Evolutionary conservation across 2,113 vertebrate genomes (phyloP), one percentile per base, ranked within the genome.

Genomic region (Cervus canadensis): DNA sequence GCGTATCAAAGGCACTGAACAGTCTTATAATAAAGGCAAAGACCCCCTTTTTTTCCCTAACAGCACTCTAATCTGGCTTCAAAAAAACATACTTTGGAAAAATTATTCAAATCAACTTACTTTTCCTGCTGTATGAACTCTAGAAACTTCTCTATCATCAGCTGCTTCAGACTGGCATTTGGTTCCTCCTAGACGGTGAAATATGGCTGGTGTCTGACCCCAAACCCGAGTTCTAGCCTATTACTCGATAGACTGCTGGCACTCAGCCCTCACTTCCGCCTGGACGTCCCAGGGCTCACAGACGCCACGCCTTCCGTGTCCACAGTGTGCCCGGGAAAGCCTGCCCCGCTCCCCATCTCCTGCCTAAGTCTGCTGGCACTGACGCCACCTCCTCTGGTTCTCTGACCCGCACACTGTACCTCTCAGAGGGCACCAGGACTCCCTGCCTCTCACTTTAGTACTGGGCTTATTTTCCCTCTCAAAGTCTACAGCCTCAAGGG

Each of bases 301-400:
- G 43, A n/a, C 25, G 15, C 33, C 14, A 0, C 2, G 11, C 16
- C 33, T 30, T 33, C 56, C 28, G 28, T 33, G 60, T 11, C 45
- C 21, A 3, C 6, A 16, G 4, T 7, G 9, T 0, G 15, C n/a
- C 50, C 26, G 1, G 3, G 36, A 36, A 74, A 1, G 1, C 1
- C 71, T 26, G 30, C 40, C 28, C 78, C 10, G 15, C 2, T 40
- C 15, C 40, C 89, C 17, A 1, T 14, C 74, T 33, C 8, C 26
- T 2, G 14, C n/a, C 12, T 33, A 9, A 52, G 28, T 4, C 5
- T 40, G 16, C 3, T 23, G 19, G 15, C n/a, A 1, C 60, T 59
- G 19, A 52, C 0, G 0, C 67, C 1, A 6, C 17, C 84, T 17
- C 40, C 62, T 52, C 26, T 1, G 59, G 3, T 2, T 16, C 81